Evolutionary conservation across 2,888 invertebrate genomes (phyloP).

Genomic region (Paralinhomoeus sp.): DNA sequence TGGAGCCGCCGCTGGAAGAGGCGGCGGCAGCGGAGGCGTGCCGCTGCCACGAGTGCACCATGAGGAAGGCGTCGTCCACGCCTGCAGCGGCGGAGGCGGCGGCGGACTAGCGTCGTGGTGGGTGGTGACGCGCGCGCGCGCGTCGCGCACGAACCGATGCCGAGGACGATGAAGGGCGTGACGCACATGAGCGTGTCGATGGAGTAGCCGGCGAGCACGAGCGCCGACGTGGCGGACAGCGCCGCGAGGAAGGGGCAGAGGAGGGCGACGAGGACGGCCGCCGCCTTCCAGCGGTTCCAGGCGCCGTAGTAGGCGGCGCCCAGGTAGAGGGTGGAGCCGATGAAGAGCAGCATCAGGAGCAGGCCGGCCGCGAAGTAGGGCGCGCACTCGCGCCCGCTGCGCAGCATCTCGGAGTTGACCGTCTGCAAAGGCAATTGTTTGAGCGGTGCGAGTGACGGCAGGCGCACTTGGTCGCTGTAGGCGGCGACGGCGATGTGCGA

Average conservation of each 20-base stretch:
- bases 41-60: slow-evolving; percentile 18
- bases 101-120: background rate
- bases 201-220: slow-evolving; percentile 13
- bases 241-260: slow-evolving; percentile 18
- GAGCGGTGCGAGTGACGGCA: too few species aligned
- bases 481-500: too few species aligned
- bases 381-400: too few species aligned
- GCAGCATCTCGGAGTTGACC: too few species aligned
- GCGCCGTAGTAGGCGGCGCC: too few species aligned
- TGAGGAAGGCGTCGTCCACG: slow-evolving; percentile 23
- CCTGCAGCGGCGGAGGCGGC: slow-evolving; percentile 5
- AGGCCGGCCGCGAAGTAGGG: too few species aligned
- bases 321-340: too few species aligned
- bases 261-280: slow-evolving; percentile 9
- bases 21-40: background rate
- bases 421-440: too few species aligned
- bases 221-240: slow-evolving; percentile 16
- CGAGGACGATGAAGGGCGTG: slow-evolving; percentile 18
- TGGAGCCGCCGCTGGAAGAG: background rate
- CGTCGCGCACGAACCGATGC: slow-evolving; percentile 10
- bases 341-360: too few species aligned
- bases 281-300: too few species aligned
- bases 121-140: too few species aligned
- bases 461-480: too few species aligned
- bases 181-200: slow-evolving; percentile 24